phyloP scores from a whole-genome alignment of 2,888 invertebrate genomes.

The Thymelicus lineola region DNA sequence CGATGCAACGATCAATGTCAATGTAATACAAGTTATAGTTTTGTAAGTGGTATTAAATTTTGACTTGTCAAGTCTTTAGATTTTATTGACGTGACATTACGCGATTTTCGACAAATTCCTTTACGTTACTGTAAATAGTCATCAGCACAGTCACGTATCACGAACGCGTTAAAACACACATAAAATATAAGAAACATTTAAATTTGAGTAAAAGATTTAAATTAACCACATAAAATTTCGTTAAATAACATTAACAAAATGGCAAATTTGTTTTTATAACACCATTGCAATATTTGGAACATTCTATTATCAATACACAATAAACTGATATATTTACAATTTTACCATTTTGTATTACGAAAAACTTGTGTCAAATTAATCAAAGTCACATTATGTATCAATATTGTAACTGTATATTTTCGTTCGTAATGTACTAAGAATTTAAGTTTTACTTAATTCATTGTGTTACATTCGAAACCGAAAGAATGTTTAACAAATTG shows the following conservation, averaged over 20 bases:
- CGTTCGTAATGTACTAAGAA: not conserved
- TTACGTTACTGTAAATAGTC: not conserved
- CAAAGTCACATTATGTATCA: not conserved
- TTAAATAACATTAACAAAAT: slow-evolving; percentile 1
- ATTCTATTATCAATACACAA: too few species aligned
- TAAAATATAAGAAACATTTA: not conserved
- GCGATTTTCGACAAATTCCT: too few species aligned
- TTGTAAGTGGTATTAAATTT: too few species aligned
- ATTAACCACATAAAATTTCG: not conserved
- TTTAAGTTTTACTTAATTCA: not conserved
- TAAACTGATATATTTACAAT: not conserved
- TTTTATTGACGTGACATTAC: too few species aligned
- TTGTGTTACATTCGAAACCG: not conserved
- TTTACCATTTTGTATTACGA: slow-evolving; percentile 3
- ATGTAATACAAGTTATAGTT: too few species aligned
- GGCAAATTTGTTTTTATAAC: not conserved
- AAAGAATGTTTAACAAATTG: not conserved
- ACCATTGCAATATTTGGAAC: too few species aligned
- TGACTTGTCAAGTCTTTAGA: too few species aligned
- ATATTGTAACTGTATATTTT: not conserved
- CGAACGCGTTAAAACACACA: not conserved
- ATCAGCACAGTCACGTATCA: not conserved
- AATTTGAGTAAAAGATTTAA: not conserved
- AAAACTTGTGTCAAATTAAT: not conserved
- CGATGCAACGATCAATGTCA: not conserved